Evolutionary conservation across 2,113 vertebrate species (phyloP).

Genomic region (Rhinoptilus africanus): DNA sequence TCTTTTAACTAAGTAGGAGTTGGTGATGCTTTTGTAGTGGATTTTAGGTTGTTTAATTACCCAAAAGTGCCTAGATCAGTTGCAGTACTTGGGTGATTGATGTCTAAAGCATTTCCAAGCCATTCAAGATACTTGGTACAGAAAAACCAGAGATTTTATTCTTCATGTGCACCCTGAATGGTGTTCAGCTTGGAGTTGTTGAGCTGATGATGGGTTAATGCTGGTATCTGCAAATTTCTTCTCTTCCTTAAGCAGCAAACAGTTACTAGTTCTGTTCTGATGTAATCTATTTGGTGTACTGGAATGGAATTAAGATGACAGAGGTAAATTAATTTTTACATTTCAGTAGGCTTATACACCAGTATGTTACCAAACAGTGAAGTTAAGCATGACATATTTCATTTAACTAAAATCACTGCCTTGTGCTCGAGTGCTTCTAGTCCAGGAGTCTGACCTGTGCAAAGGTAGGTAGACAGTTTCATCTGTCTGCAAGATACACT

Average conservation of each 20-base stretch:
- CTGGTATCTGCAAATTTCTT: neutral
- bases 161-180: neutral
- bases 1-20: neutral
- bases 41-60: neutral
- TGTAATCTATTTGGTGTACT: neutral
- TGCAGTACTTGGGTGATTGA: neutral
- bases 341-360: neutral
- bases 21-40: neutral
- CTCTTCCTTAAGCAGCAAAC: neutral
- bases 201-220: neutral
- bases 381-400: neutral
- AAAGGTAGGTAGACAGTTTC: neutral
- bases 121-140: neutral
- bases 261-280: neutral
- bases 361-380: neutral
- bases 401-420: neutral
- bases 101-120: neutral
- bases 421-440: neutral
- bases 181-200: neutral
- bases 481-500: neutral
- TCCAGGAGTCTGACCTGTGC: neutral
- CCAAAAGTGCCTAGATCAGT: neutral
- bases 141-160: neutral
- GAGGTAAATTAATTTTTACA: neutral
- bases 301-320: neutral